Percentiles rank a stretch among this genome's conserved stretches.
phyloP scores from a whole-genome alignment of 1,140 invertebrate genomes.

The Calosoma granatense region DNA sequence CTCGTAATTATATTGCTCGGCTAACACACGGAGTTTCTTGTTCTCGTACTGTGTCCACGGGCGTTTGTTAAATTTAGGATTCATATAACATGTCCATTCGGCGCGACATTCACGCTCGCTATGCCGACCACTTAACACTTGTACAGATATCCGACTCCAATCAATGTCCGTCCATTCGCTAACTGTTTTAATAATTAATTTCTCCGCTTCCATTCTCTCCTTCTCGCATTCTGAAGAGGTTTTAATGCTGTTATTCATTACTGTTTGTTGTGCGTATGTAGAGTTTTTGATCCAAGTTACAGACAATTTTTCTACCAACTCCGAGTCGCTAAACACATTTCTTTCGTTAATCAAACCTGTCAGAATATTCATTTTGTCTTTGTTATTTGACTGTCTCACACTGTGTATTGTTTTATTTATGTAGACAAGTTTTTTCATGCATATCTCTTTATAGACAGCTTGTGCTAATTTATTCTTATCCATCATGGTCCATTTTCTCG shows the following conservation, averaged over 20 bases:
- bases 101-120: constrained; percentile 42
- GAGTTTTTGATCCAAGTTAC: constrained; percentile 1
- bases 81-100: constrained; percentile 57
- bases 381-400: neutral
- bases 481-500: constrained; percentile 18
- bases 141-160: constrained; percentile 21
- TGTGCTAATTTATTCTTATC: constrained; percentile 5
- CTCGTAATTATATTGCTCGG: constrained; percentile 37
- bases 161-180: constrained; percentile 14
- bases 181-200: constrained; percentile 13
- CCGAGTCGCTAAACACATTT: neutral
- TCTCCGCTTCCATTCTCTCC: constrained; percentile 14
- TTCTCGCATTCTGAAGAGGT: neutral
- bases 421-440: neutral
- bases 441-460: neutral
- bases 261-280: too few relatives aligned
- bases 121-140: constrained; percentile 32
- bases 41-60: constrained; percentile 50
- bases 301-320: neutral
- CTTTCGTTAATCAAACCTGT: neutral
- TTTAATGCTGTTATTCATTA: too few relatives aligned
- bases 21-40: constrained; percentile 36
- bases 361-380: constrained; percentile 4
- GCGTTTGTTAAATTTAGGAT: constrained; percentile 51
- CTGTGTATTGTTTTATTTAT: neutral